phyloP scores from a whole-genome alignment of 2,888 invertebrate genomes.

The Ophonus ardosiacus region DNA sequence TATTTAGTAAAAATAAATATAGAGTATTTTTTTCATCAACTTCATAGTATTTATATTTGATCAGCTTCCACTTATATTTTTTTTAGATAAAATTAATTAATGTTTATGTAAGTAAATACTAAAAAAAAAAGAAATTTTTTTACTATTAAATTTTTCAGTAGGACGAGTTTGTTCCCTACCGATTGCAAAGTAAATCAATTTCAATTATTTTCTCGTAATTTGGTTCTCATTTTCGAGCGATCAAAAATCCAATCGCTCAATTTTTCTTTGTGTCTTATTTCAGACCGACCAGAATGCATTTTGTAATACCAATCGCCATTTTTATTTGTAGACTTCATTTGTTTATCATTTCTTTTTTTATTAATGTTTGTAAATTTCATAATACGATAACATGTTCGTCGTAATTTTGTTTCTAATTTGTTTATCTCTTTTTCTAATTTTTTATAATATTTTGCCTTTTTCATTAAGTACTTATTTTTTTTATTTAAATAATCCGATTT shows the following conservation, averaged over 20 bases:
- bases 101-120: background rate
- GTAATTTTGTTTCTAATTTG: conserved; percentile 43
- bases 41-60: background rate
- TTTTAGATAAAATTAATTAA: background rate
- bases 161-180: conserved; percentile 45
- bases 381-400: conserved; percentile 13
- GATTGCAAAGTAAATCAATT: conserved; percentile 32
- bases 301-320: conserved; percentile 53
- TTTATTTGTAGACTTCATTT: background rate
- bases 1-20: no score
- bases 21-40: no score
- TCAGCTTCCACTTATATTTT: background rate
- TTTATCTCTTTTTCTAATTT: conserved; percentile 50
- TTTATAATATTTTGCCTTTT: conserved; percentile 53
- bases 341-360: conserved; percentile 27
- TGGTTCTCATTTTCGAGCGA: conserved; percentile 53
- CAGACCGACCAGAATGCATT: conserved; percentile 39
- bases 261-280: conserved; percentile 54
- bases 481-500: conserved; percentile 46
- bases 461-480: conserved; percentile 52
- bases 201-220: conserved; percentile 32
- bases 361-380: conserved; percentile 32
- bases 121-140: background rate
- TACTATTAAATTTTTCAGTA: background rate
- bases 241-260: conserved; percentile 57